These are phyloP conservation scores for Falco biarmicus DNA, from an alignment of 2,797 vertebrate species.

Conservation along the genomic window DNA sequence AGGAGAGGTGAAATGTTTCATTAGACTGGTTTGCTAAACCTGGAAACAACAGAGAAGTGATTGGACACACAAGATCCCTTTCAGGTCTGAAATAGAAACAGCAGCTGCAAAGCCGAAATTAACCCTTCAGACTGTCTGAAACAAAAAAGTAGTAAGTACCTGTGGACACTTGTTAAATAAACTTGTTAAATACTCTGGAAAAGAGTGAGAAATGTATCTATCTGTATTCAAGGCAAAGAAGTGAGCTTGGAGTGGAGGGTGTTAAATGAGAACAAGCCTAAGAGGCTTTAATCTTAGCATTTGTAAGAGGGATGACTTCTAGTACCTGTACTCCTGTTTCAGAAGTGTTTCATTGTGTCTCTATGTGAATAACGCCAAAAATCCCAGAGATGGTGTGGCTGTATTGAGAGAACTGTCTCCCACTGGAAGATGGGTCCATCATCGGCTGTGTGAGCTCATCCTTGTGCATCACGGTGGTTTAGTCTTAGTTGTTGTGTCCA, in stretches of 20 bases:
- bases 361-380: neutral
- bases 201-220: neutral
- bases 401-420: neutral
- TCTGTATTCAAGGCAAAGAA: neutral
- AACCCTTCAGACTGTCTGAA: neutral
- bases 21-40: neutral
- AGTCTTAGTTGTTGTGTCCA: neutral
- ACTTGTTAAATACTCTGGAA: neutral
- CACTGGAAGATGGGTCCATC: neutral
- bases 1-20: neutral
- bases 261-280: neutral
- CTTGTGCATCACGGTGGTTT: rapidly evolving
- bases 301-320: neutral
- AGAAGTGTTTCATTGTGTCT: neutral
- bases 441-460: neutral
- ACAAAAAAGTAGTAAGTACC: neutral
- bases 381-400: neutral
- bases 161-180: neutral
- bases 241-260: neutral
- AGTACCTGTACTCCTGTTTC: neutral
- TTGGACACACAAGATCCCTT: neutral
- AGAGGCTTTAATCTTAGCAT: neutral
- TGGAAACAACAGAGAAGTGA: neutral
- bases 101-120: neutral
- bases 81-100: slow-evolving; percentile 7